Base-by-base conservation (phyloP, 2,888 invertebrate genomes). In the Steinernema scapterisci region DNA sequence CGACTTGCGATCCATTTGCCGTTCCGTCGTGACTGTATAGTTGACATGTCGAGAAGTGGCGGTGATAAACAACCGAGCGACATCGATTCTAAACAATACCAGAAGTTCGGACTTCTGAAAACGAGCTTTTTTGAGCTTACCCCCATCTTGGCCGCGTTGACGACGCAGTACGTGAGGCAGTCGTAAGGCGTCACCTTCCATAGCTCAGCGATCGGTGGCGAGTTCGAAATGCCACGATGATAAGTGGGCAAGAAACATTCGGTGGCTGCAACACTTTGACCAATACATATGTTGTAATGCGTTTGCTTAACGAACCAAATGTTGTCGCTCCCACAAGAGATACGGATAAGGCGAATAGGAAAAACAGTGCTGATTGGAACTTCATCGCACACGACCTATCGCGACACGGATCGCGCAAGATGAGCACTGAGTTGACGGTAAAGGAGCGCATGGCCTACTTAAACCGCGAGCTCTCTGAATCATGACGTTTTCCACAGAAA, bases 151-250 rank as follows among this genome's bases (percentile, higher is more conserved):
- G 80, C 81, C 1, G 82, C 76, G 63, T 81, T 79, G 9, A 78
- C 75, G 16, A 85, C 79, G 63, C 85, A 85, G 70, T 83, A 84
- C 38, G 82, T 82, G 46, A 85, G 74, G 70, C 85, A 85, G 72
- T 85, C 85, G 46, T 79, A 79, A 0, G 81, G 78, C 0, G 79
- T 80, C 0, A 83, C 82, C 31, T 80, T 78, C 73, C 81, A 85
- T 23, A 85, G 44, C 73, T 85, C 84, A 19, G 84, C 84, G 13
- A 84, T 78, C 3, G 85, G 78, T n/a, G 77, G 75, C 13, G 82
- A 75, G 44, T 82, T 81, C 0, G 84, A 83, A 7, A 84, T 71
- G 9, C 78, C 78, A 16, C 78, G 70, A 56, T 78, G 78, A 43
- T 72, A 71, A 1, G 52, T 77, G 19, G 70, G 72, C 46, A 71